Conservation (phyloP, 2,888 invertebrate genomes). For the Vandiemenella viatica region DNA sequence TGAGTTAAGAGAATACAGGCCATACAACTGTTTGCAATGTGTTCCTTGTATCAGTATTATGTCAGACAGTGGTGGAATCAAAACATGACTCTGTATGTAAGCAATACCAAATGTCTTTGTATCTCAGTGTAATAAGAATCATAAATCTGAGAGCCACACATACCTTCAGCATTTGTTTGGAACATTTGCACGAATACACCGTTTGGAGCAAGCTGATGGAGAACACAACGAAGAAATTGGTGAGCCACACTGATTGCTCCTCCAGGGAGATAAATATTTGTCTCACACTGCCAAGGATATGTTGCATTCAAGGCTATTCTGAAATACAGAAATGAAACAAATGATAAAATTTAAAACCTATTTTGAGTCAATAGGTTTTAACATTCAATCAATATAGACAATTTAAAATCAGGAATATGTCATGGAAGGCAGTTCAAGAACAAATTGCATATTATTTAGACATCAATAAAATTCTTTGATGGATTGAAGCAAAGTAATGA, state of each 20-base stretch:
- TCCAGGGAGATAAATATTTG: conserved; percentile 78
- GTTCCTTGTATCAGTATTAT: background rate
- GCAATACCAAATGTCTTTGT: background rate
- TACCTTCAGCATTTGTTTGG: conserved; percentile 74
- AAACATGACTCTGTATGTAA: background rate
- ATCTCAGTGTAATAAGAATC: background rate
- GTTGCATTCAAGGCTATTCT: conserved; percentile 62
- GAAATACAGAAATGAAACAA: conserved; percentile 8
- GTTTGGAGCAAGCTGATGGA: conserved; percentile 93
- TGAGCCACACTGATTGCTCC: conserved; percentile 90
- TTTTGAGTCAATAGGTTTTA: conserved; percentile 82
- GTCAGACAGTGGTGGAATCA: background rate
- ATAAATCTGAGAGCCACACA: conserved; percentile 11
- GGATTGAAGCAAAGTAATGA: too few relatives aligned
- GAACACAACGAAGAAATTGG: conserved; percentile 89
- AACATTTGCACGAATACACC: conserved; percentile 94
- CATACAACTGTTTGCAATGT: too few relatives aligned
- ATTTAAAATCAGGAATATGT: too few relatives aligned
- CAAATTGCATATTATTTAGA: too few relatives aligned
- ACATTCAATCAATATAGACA: too few relatives aligned
- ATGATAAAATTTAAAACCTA: conserved; percentile 27
- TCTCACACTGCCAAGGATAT: conserved; percentile 82
- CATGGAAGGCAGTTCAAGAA: too few relatives aligned
- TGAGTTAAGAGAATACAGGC: too few relatives aligned
- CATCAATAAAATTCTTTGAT: too few relatives aligned